Conservation (phyloP, 2,113 vertebrate genomes). For the Callionymus lyra region DNA sequence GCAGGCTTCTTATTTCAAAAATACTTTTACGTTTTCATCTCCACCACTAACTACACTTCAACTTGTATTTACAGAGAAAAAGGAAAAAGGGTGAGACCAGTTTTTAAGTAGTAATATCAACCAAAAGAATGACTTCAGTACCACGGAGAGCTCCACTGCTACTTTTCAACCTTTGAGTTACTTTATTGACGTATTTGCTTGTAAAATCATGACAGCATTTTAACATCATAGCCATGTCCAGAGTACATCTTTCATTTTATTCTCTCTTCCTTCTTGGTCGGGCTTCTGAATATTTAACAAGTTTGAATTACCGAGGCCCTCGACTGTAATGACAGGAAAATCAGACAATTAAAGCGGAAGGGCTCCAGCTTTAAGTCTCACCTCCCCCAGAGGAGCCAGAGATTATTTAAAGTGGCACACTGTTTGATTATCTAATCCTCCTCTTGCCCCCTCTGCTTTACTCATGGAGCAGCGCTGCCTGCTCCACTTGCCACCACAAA, state of each 20-base stretch:
- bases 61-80: too few relatives aligned
- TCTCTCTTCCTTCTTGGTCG: slow-evolving; percentile 42
- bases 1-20: too few relatives aligned
- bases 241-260: slow-evolving; percentile 14
- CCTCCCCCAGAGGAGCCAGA: slow-evolving; percentile 58
- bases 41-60: too few relatives aligned
- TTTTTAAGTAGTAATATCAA: too few relatives aligned
- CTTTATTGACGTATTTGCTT: neutral
- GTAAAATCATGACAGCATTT: neutral
- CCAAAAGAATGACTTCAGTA: too few relatives aligned
- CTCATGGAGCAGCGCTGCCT: slow-evolving; percentile 50
- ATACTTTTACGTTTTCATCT: too few relatives aligned
- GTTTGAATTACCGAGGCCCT: slow-evolving; percentile 67
- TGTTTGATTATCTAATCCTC: slow-evolving; percentile 71
- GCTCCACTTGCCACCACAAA: slow-evolving; percentile 60
- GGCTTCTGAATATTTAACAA: slow-evolving; percentile 73
- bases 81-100: too few relatives aligned
- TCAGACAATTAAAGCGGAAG: slow-evolving; percentile 71
- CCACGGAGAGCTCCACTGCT: neutral
- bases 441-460: slow-evolving; percentile 59
- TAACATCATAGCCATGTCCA: neutral
- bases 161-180: neutral
- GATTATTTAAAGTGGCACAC: slow-evolving; percentile 69
- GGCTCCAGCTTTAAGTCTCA: slow-evolving; percentile 62
- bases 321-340: slow-evolving; percentile 70